Evolutionary conservation across 2,113 vertebrate species (phyloP).

Genomic region (Phocoena sinus): DNA sequence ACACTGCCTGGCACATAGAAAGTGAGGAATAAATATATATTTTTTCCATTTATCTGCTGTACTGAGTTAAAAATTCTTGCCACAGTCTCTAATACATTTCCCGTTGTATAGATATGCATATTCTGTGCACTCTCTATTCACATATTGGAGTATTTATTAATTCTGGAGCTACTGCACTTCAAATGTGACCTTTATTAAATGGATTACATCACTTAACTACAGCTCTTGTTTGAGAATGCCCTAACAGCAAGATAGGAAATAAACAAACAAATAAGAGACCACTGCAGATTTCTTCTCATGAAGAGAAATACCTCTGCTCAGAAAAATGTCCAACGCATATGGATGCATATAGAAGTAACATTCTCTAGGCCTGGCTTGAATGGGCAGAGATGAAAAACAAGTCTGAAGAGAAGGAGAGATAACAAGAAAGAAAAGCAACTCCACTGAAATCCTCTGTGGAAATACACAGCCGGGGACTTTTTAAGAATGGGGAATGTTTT

Average conservation of each 20-base stretch:
- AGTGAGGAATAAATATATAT: background rate
- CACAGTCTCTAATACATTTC: background rate
- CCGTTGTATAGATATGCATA: background rate
- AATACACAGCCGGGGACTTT: background rate
- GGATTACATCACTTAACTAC: background rate
- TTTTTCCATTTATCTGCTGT: background rate
- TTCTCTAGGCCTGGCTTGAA: background rate
- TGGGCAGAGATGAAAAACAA: background rate
- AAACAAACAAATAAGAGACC: background rate
- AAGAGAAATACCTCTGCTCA: background rate
- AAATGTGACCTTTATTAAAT: background rate
- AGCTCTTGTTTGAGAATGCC: background rate
- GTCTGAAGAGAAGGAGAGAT: background rate
- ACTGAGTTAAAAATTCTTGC: background rate
- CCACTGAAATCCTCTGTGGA: background rate
- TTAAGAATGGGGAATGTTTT: background rate
- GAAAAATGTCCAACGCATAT: background rate
- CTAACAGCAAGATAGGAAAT: background rate
- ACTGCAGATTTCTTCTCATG: background rate
- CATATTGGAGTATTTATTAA: background rate
- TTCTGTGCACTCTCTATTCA: background rate
- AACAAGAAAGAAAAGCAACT: background rate
- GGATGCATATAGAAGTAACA: background rate
- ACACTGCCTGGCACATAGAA: background rate
- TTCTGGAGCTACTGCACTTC: background rate